Evolutionary conservation across 2,797 vertebrate genomes (phyloP).

Genomic region (Saxicola maurus): DNA sequence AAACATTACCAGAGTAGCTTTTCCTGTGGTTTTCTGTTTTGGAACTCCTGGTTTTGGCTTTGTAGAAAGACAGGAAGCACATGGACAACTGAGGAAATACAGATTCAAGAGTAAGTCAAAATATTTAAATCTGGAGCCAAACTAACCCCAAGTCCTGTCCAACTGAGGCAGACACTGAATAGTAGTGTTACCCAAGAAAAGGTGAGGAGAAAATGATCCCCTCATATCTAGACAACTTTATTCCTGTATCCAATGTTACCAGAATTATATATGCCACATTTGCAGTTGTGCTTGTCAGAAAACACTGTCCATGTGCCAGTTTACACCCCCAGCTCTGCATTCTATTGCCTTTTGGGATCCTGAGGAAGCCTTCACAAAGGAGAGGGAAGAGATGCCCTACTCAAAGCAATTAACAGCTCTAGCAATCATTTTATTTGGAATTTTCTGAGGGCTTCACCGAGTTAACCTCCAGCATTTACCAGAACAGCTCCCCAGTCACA

Average conservation of each 20-base stretch:
- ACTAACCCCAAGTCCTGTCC: background rate
- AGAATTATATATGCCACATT: background rate
- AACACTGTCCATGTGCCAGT: background rate
- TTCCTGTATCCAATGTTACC: background rate
- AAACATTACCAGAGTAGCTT: background rate
- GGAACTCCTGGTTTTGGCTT: background rate
- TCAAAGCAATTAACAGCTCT: background rate
- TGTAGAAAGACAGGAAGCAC: background rate
- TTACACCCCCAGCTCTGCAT: background rate
- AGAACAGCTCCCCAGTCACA: background rate
- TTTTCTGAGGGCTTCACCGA: background rate
- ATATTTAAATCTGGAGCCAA: background rate
- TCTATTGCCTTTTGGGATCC: background rate
- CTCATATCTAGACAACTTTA: background rate
- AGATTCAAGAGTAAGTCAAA: background rate
- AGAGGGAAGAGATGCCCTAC: background rate
- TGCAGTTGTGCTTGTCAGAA: background rate
- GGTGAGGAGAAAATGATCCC: background rate
- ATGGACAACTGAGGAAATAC: background rate
- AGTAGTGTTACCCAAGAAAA: background rate
- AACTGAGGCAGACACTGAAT: background rate
- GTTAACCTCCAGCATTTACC: background rate
- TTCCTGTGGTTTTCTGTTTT: slow-evolving; percentile 2
- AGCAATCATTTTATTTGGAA: background rate
- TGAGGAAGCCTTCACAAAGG: background rate